A percentile compares a stretch with the other conserved stretches of the same genome.
These are phyloP conservation scores for Panopea generosa DNA, from an alignment of 2,888 invertebrate species.

Conservation along the genomic window DNA sequence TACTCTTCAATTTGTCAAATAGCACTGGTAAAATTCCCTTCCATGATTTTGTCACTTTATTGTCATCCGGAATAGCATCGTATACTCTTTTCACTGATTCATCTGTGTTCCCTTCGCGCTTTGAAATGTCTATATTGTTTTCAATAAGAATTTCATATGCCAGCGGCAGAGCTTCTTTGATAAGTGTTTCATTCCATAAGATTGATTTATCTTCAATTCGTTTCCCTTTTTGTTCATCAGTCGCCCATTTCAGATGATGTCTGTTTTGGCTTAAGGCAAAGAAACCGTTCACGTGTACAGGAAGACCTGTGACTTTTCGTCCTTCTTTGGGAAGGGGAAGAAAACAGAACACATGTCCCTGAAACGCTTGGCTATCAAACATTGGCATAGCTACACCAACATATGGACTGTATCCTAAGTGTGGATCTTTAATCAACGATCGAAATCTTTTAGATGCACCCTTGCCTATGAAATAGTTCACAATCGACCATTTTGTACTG, in stretches of 20 bases:
- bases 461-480: constrained; percentile 43
- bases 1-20: constrained; percentile 6
- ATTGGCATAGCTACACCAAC: constrained; percentile 49
- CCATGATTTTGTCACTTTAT: constrained; percentile 31
- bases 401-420: constrained; percentile 38
- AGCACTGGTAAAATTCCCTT: constrained; percentile 24
- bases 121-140: too few relatives aligned
- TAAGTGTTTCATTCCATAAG: constrained; percentile 77
- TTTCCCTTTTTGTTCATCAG: constrained; percentile 61
- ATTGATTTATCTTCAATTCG: constrained; percentile 65
- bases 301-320: constrained; percentile 76
- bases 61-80: constrained; percentile 26
- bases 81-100: constrained; percentile 34
- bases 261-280: constrained; percentile 81
- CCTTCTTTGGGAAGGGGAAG: constrained; percentile 78
- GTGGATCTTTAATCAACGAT: constrained; percentile 18
- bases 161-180: constrained; percentile 71
- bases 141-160: constrained; percentile 53
- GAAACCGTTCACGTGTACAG: constrained; percentile 82
- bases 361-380: not conserved
- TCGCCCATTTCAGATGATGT: constrained; percentile 81
- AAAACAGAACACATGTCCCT: constrained; percentile 79
- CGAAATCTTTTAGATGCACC: constrained; percentile 30
- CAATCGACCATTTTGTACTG: constrained; percentile 16
- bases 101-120: not conserved